phyloP scores from a whole-genome alignment of 2,888 invertebrate species.

The Limenitis camilla region DNA sequence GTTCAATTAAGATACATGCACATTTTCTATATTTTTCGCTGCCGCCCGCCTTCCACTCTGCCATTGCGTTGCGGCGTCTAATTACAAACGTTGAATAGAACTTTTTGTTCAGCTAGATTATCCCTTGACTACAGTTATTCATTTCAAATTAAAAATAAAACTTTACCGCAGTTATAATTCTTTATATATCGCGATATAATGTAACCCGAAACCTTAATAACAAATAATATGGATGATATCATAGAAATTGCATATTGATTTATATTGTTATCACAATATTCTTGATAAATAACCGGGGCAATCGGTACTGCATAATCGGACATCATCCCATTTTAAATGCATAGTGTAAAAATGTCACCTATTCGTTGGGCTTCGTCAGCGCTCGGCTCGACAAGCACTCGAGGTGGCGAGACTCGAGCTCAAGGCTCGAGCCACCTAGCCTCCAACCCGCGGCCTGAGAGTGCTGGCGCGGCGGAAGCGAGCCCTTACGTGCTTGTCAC shows the following conservation, averaged over 20 bases:
- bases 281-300: not conserved
- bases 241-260: not conserved
- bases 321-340: constrained; percentile 52
- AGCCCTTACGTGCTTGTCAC: constrained; percentile 66
- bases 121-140: constrained; percentile 55
- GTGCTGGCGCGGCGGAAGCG: constrained; percentile 72
- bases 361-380: constrained; percentile 65
- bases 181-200: not conserved
- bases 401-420: constrained; percentile 31
- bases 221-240: not conserved
- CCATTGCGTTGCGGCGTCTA: constrained; percentile 45
- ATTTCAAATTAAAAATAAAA: constrained; percentile 57
- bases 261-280: not conserved
- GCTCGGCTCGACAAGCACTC: constrained; percentile 61
- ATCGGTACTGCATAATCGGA: constrained; percentile 37
- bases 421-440: constrained; percentile 41
- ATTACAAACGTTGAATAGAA: constrained; percentile 60
- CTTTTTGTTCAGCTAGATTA: constrained; percentile 61
- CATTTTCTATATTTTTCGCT: constrained; percentile 11
- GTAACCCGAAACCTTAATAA: not conserved
- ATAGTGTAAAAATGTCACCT: constrained; percentile 59
- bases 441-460: constrained; percentile 53
- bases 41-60: constrained; percentile 5
- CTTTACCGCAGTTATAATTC: constrained; percentile 28
- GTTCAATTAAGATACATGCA: constrained; percentile 22